These are phyloP conservation scores for Morelia viridis DNA, from an alignment of 2,797 vertebrate species.

Conservation along the genomic window DNA sequence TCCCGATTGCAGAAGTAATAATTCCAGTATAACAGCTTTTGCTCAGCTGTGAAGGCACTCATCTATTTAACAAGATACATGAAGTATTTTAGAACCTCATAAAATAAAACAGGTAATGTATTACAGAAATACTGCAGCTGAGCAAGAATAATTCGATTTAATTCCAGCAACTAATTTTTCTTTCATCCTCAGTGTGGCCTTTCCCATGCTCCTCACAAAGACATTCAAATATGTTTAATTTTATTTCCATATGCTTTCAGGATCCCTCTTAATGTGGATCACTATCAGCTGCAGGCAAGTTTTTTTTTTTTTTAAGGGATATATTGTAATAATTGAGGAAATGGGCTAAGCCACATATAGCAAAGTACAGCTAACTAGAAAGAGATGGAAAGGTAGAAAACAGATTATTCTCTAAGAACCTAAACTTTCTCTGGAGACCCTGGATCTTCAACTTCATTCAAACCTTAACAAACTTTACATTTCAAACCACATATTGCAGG, in stretches of 20 bases:
- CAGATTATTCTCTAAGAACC: constrained; percentile 71
- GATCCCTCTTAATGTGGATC: constrained; percentile 37
- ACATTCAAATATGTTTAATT: not conserved
- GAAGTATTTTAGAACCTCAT: not conserved
- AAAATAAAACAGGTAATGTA: not conserved
- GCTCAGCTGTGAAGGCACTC: not conserved
- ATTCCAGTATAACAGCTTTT: not conserved
- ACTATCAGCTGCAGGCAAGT: constrained; percentile 31
- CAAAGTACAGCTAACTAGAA: constrained; percentile 55
- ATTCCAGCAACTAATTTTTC: constrained; percentile 26
- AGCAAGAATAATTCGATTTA: constrained; percentile 16
- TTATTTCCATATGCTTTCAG: constrained; percentile 36
- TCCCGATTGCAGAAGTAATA: not conserved
- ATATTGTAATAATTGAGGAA: constrained; percentile 15
- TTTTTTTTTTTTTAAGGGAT: constrained; percentile 21
- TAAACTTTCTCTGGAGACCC: constrained; percentile 70
- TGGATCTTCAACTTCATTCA: constrained; percentile 78
- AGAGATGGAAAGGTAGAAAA: constrained; percentile 62
- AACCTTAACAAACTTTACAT: constrained; percentile 79
- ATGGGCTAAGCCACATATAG: constrained; percentile 47
- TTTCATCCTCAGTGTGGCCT: not conserved
- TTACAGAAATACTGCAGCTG: constrained; percentile 4
- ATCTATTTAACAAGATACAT: constrained; percentile 28
- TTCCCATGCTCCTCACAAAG: constrained; percentile 1
- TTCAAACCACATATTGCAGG: constrained; percentile 79